phyloP scores from a whole-genome alignment of 2,797 vertebrate species.

The Falco biarmicus region DNA sequence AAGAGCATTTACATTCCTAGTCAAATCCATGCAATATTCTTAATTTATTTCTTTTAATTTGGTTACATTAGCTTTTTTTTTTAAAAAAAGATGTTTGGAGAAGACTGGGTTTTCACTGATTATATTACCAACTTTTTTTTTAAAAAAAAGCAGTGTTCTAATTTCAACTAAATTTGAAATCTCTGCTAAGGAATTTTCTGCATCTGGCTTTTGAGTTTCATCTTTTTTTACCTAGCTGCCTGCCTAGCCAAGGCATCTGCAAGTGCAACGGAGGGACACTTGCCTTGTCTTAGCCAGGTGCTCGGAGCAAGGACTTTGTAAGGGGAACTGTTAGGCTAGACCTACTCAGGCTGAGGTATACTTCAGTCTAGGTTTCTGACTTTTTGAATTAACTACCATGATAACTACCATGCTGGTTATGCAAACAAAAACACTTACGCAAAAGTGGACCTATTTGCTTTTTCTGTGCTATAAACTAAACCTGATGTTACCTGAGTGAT shows the following conservation, averaged over 20 bases:
- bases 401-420: neutral
- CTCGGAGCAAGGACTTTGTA: neutral
- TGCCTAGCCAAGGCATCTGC: neutral
- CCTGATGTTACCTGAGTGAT: neutral
- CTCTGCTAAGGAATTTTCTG: neutral
- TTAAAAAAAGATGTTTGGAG: neutral
- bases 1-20: neutral
- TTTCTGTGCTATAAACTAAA: neutral
- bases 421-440: too few relatives aligned
- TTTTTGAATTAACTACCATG: neutral
- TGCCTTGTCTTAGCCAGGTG: neutral
- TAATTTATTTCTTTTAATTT: neutral
- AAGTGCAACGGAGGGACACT: neutral
- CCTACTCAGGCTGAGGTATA: neutral
- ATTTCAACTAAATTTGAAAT: neutral
- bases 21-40: neutral
- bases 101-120: neutral
- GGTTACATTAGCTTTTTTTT: too few relatives aligned
- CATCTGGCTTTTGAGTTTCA: neutral
- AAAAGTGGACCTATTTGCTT: neutral
- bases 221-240: neutral
- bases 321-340: neutral
- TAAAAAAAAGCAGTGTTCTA: rapidly evolving
- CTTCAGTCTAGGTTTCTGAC: neutral
- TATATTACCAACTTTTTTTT: neutral